A percentile compares a stretch with the other conserved stretches of the same genome.
These are phyloP conservation scores for Papilio demoleus DNA, from an alignment of 2,888 invertebrate genomes.

Conservation along the genomic window DNA sequence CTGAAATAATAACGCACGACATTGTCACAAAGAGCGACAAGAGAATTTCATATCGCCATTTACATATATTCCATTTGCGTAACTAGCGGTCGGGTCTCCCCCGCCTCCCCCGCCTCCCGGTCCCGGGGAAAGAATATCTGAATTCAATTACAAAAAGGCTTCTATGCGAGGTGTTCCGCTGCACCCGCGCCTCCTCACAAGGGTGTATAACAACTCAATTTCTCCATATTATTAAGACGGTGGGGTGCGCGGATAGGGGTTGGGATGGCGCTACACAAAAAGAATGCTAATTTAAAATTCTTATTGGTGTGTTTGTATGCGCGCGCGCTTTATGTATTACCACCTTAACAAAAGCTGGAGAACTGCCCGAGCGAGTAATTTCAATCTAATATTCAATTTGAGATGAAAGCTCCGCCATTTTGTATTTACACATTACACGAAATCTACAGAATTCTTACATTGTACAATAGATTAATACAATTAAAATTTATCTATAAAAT, in stretches of 20 bases:
- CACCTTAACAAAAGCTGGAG: conserved; percentile 77
- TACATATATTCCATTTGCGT: conserved; percentile 57
- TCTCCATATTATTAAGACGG: conserved; percentile 81
- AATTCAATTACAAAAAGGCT: conserved; percentile 84
- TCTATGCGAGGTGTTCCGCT: conserved; percentile 74
- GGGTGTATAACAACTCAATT: conserved; percentile 83
- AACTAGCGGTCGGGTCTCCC: conserved; percentile 69
- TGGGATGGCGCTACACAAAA: conserved; percentile 79
- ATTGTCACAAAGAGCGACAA: conserved; percentile 58
- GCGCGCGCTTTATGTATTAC: conserved; percentile 81
- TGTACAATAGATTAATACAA: conserved; percentile 54
- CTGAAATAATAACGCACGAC: conserved; percentile 53
- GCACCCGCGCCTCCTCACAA: conserved; percentile 80
- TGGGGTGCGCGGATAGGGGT: conserved; percentile 66
- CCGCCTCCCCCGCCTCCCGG: conserved; percentile 53
- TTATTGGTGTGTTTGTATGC: conserved; percentile 81
- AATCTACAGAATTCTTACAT: conserved; percentile 64
- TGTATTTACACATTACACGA: conserved; percentile 74
- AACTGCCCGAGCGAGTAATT: conserved; percentile 80
- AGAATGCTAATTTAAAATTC: conserved; percentile 84
- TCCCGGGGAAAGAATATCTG: conserved; percentile 79
- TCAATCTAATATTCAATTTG: conserved; percentile 83
- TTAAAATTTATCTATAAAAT: conserved; percentile 40
- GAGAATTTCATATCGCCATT: conserved; percentile 73
- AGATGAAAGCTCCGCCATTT: conserved; percentile 74